Conservation (phyloP, 2,113 vertebrate species). For the Heterocephalus glaber region DNA sequence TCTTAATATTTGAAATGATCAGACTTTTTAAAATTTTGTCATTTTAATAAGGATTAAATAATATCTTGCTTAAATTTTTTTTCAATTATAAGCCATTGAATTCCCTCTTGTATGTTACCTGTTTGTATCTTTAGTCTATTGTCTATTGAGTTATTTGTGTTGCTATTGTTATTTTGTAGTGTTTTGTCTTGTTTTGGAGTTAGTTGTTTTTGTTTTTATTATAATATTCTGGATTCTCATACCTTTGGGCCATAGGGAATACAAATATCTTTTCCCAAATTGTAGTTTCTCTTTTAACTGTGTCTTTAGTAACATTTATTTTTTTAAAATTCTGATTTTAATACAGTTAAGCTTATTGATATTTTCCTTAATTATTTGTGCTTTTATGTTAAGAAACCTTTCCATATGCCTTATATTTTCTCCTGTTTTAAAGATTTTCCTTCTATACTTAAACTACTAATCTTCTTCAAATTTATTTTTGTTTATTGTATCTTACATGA, state of each 20-base stretch:
- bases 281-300: slow-evolving; percentile 33
- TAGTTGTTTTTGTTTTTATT: not conserved
- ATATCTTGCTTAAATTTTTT: not conserved
- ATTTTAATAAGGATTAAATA: not conserved
- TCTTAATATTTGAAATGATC: not conserved
- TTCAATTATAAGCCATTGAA: not conserved
- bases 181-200: not conserved
- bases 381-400: slow-evolving; percentile 31
- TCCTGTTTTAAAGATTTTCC: slow-evolving; percentile 52
- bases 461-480: slow-evolving; percentile 41
- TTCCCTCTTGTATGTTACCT: slow-evolving; percentile 16
- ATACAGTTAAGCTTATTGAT: not conserved
- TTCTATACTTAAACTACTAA: not conserved
- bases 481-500: not conserved
- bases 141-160: slow-evolving; percentile 4
- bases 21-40: not conserved
- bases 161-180: slow-evolving; percentile 16
- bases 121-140: not conserved
- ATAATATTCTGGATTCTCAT: not conserved
- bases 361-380: slow-evolving; percentile 40
- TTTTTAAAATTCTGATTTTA: slow-evolving; percentile 58
- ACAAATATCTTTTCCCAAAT: slow-evolving; percentile 8
- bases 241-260: not conserved
- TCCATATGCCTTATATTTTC: slow-evolving; percentile 5
- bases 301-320: slow-evolving; percentile 29